These are phyloP conservation scores for Apotomis betuletana DNA, from an alignment of 2,888 invertebrate genomes.

Conservation along the genomic window DNA sequence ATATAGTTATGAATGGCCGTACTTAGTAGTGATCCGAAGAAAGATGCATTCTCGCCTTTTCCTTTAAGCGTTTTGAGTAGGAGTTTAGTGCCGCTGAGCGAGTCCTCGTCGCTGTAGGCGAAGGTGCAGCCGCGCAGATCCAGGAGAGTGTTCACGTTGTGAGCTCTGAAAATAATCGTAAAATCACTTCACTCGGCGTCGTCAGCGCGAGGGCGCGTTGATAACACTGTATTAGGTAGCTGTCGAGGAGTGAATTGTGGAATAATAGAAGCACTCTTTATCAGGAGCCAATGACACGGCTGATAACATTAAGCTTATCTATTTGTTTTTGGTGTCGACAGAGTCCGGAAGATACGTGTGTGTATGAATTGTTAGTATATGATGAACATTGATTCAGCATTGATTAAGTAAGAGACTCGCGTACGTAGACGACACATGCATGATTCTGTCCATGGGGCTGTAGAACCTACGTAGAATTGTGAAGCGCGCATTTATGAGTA, in stretches of 20 bases:
- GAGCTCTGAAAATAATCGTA: slow-evolving; percentile 68
- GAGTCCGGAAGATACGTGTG: slow-evolving; percentile 25
- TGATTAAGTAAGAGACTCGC: too few species aligned
- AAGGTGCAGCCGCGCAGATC: slow-evolving; percentile 84
- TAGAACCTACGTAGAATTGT: background rate
- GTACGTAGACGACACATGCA: too few species aligned
- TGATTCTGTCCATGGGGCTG: too few species aligned
- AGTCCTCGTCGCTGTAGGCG: slow-evolving; percentile 81
- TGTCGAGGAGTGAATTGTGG: slow-evolving; percentile 61
- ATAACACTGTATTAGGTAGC: slow-evolving; percentile 56
- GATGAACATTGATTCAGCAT: slow-evolving; percentile 2
- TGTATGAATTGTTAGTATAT: slow-evolving; percentile 12
- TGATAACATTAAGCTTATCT: slow-evolving; percentile 77
- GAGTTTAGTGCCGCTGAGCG: slow-evolving; percentile 82
- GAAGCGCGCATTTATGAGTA: background rate
- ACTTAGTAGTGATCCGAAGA: slow-evolving; percentile 84
- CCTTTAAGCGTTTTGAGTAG: slow-evolving; percentile 80
- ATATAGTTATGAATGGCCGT: slow-evolving; percentile 46
- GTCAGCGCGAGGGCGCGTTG: slow-evolving; percentile 41
- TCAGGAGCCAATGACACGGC: slow-evolving; percentile 71
- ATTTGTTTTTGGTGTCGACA: slow-evolving; percentile 58
- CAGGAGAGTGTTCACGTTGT: slow-evolving; percentile 81
- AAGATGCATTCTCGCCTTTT: slow-evolving; percentile 84
- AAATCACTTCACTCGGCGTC: slow-evolving; percentile 18
- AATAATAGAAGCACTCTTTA: slow-evolving; percentile 70